Evolutionary conservation across 2,888 invertebrate species (phyloP).

Genomic region (Netelia melanura): DNA sequence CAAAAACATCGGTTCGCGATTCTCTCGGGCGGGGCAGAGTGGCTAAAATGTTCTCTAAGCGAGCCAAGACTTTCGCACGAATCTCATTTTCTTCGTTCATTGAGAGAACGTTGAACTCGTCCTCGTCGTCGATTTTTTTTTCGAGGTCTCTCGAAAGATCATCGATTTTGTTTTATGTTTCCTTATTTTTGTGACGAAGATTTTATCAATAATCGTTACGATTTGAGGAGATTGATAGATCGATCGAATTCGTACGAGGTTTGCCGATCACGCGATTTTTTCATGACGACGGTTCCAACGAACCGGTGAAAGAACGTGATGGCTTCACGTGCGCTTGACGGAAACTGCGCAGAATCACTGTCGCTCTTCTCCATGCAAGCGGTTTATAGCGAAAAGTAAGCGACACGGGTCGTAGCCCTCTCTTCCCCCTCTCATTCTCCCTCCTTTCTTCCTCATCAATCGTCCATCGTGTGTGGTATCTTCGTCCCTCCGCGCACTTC

Average conservation of each 20-base stretch:
- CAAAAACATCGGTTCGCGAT: neutral
- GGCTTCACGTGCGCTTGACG: constrained; percentile 74
- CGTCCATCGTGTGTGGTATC: constrained; percentile 25
- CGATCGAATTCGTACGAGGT: neutral
- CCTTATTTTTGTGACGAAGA: neutral
- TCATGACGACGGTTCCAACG: constrained; percentile 26
- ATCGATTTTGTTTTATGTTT: neutral
- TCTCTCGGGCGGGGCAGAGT: neutral
- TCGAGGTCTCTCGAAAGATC: neutral
- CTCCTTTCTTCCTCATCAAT: constrained; percentile 4
- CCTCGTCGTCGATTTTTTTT: neutral
- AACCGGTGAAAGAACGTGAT: constrained; percentile 73
- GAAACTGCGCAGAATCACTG: constrained; percentile 77
- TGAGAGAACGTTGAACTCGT: constrained; percentile 40
- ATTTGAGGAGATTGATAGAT: neutral
- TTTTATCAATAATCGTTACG: neutral
- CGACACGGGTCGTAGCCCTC: constrained; percentile 78
- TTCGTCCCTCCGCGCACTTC: neutral
- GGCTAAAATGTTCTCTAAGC: neutral
- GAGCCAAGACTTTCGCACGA: constrained; percentile 31
- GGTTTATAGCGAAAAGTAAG: constrained; percentile 65
- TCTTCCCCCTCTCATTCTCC: constrained; percentile 52
- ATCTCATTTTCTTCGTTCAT: constrained; percentile 40
- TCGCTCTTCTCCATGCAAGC: constrained; percentile 76
- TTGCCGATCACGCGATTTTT: neutral